Evolutionary conservation across 2,888 invertebrate species (phyloP), one percentile per base, ranked within the genome.

Genomic region (Epinotia brunnichana): DNA sequence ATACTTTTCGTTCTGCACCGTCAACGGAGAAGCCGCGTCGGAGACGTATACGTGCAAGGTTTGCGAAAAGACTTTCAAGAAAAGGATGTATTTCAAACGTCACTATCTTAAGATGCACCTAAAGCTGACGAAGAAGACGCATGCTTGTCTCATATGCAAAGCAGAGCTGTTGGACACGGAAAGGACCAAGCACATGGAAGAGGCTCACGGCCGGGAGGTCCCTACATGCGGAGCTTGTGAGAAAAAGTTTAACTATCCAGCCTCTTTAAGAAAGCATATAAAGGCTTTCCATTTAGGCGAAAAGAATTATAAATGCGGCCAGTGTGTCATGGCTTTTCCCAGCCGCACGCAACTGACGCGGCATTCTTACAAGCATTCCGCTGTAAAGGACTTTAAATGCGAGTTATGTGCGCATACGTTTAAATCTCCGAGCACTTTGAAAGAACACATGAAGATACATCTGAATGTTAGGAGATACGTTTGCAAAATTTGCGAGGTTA

Each of bases 151-250:
- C 21, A 7, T 73, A 67, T 74, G 73, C 39, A 62, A 57, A 5
- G 19, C 51, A 3, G 57, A 53, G 15, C 3, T 74, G n/a, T 19
- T 21, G 10, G 39, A 62, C 7, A 15, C 17, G 2, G 15, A 19
- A 5, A 59, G 48, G 29, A 10, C 35, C 48, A 68, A 59, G 35
- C 68, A 68, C 15, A 41, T 75, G 72, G 63, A 69, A 7, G 67
- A 72, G 2, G 63, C 11, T 3, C 83, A 82, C 71, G 77, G 77
- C 7, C 77, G 74, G 9, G 76, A 77, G n/a, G 60, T 70, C 13
- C 77, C 79, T 21, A 76, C 77, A 15, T 84, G 83, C 71, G 63
- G 74, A 9, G 74, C 72, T n/a, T 84, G 84, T 70, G 77, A 77
- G 3, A 82, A 82, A 67, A 75, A 78, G 7, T 82, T 83, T 48